Conservation (phyloP, 1,140 invertebrate species). For the Listronotus bonariensis region DNA sequence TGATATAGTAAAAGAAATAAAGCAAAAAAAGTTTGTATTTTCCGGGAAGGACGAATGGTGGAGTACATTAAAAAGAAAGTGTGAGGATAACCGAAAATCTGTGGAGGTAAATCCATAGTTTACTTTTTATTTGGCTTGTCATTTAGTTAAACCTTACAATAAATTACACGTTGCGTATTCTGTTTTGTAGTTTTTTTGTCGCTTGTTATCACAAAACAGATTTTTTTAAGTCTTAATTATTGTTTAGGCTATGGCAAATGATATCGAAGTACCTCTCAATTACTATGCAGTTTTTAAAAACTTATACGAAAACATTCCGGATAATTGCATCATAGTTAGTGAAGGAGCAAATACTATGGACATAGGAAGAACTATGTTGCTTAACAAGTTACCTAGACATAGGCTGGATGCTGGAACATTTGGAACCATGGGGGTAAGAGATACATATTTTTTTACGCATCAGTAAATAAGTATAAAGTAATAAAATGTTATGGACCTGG, state of each 20-base stretch:
- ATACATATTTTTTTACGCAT: no score
- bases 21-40: slow-evolving; percentile 60
- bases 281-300: slow-evolving; percentile 91
- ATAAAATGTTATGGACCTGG: no score
- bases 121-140: no score
- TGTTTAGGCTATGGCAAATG: slow-evolving; percentile 60
- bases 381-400: slow-evolving; percentile 82
- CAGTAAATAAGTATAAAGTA: no score
- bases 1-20: slow-evolving; percentile 57
- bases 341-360: slow-evolving; percentile 99
- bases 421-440: slow-evolving; percentile 88
- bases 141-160: no score
- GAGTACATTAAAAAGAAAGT: slow-evolving; percentile 62
- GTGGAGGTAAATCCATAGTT: no score
- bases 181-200: no score
- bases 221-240: not conserved
- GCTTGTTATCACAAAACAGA: no score
- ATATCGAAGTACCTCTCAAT: slow-evolving; percentile 80
- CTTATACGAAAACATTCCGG: slow-evolving; percentile 73
- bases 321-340: slow-evolving; percentile 91
- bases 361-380: slow-evolving; percentile 87
- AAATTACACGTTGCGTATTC: no score
- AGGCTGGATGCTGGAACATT: slow-evolving; percentile 91
- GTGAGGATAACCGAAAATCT: no score
- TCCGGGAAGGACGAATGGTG: slow-evolving; percentile 62